A percentile compares a stretch with the other conserved stretches of the same genome.
Conservation (phyloP, 2,797 vertebrate genomes). For the Characodon lateralis region DNA sequence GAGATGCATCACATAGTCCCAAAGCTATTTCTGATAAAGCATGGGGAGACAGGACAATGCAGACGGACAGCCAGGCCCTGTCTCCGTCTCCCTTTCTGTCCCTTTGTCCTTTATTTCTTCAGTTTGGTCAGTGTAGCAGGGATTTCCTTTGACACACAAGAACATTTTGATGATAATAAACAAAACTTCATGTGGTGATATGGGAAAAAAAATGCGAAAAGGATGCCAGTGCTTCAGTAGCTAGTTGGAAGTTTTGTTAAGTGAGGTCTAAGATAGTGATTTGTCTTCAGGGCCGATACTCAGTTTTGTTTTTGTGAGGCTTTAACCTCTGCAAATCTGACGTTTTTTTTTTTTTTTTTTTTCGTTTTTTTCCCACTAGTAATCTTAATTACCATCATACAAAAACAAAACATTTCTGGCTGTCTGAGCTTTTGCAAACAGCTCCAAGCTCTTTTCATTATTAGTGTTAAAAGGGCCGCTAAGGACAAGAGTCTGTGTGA, state of each 20-base stretch:
- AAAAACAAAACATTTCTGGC: not conserved
- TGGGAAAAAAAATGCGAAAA: not conserved
- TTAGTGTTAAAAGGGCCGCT: not conserved
- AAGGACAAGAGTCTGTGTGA: not conserved
- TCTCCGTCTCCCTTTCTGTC: constrained; percentile 27
- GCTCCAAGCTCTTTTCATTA: not conserved
- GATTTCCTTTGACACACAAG: not conserved
- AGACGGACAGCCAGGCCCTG: constrained; percentile 35
- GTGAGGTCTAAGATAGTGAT: not conserved
- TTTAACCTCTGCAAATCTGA: not conserved
- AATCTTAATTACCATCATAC: not conserved
- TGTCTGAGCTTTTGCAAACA: not conserved
- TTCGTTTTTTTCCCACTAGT: not conserved
- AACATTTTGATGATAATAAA: not conserved
- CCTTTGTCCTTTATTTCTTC: not conserved
- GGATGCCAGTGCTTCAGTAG: not conserved
- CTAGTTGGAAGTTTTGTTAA: not conserved
- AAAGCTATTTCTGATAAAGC: constrained; percentile 62
- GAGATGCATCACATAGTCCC: constrained; percentile 60
- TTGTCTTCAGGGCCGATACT: not conserved
- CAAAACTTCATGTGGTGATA: not conserved
- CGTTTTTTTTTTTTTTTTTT: not conserved
- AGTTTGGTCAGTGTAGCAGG: not conserved
- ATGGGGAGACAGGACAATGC: constrained; percentile 24
- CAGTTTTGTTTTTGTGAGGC: not conserved